A percentile compares a stretch with the other conserved stretches of the same genome.
These are phyloP conservation scores for Psittacula cyanocephala DNA, from an alignment of 2,113 vertebrate species.

Conservation along the genomic window DNA sequence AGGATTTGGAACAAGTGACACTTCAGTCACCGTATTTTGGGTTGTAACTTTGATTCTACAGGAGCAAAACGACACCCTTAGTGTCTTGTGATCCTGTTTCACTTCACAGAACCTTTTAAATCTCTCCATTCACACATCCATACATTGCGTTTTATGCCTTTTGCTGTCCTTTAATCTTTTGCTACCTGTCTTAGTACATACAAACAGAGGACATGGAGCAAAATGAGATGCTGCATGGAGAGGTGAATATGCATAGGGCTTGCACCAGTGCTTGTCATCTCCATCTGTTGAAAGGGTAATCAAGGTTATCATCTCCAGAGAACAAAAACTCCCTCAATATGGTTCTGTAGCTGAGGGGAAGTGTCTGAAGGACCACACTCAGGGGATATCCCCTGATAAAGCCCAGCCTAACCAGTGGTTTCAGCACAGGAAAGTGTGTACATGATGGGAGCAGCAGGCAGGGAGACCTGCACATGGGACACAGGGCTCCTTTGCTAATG, in stretches of 20 bases:
- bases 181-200: neutral
- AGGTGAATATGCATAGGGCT: neutral
- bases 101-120: neutral
- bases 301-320: neutral
- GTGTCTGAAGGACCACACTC: neutral
- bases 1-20: neutral
- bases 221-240: neutral
- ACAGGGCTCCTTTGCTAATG: neutral
- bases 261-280: neutral
- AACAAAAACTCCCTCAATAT: neutral
- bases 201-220: neutral
- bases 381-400: neutral
- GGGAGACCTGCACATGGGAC: neutral
- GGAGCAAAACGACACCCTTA: neutral
- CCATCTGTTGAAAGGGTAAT: neutral
- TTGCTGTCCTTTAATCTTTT: neutral
- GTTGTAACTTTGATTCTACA: neutral
- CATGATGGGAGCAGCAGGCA: neutral
- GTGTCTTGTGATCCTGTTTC: neutral
- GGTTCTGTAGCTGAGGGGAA: neutral
- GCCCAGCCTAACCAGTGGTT: neutral
- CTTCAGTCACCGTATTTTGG: neutral
- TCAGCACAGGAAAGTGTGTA: accelerated
- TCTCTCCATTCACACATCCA: neutral
- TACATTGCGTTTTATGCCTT: neutral